Base-by-base conservation (phyloP, 2,888 invertebrate species). In the Corbicula japonica region DNA sequence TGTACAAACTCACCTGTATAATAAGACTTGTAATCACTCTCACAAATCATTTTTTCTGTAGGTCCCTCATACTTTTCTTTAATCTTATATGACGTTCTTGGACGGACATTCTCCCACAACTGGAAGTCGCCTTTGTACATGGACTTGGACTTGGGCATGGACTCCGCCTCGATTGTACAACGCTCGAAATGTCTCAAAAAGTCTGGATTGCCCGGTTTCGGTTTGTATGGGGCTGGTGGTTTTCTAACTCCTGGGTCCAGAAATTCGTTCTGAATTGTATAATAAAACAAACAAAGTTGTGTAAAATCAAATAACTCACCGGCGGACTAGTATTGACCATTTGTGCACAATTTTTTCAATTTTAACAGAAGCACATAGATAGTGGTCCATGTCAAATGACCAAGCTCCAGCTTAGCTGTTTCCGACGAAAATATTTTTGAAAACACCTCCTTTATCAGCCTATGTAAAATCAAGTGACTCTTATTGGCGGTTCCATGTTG, bases 61-160 rank as follows among this genome's bases (percentile, higher is more conserved):
- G 84, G 83, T 1, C 83, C 80, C 18, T 74, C 66, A 61, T 86
- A 86, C 34, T 72, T 65, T 35, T 81, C 77, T 2, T 74, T 68
- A 12, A 58, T 54, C 15, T 60, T 41, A 48, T 74, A 79, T 1
- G 76, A 61, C 30, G 65, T 62, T 4, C 76, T 76, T 12, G 76
- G 72, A 12, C 30, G 12, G 3, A 52, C 68, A n/a, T 65, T 75
- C 26, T 54, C 74, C 83, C 84, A 84, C 1, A 48, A 41, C 50
- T 68, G 32, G 41, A 70, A 86, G 60, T 81, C 78, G 1, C 46
- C 44, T 15, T 74, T 70, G 62, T 86, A 86, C 15, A 80, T 83
- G 21, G 80, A 71, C 12, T 32, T 23, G 1, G 44, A 18, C 10
- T 66, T 38, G 2, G 48, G 72, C 12, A 26, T 54, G 15, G n/a